Percentiles rank a stretch among this genome's conserved stretches.
Evolutionary conservation across 2,113 vertebrate species (phyloP).

Genomic region (Charadrius vociferus): DNA sequence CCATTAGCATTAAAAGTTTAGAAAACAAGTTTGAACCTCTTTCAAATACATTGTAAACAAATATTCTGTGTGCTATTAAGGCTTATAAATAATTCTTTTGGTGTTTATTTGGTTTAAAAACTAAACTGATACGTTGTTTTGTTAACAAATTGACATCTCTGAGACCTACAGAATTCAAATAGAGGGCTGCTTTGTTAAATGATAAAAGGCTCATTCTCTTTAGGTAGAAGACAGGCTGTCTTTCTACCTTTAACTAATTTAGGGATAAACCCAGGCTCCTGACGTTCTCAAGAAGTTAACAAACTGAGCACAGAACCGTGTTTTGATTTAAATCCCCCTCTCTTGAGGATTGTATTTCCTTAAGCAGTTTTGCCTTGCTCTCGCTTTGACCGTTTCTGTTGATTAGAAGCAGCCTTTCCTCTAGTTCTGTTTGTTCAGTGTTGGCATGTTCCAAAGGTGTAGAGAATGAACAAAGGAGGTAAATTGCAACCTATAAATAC

Average conservation of each 20-base stretch:
- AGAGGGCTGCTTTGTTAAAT: not conserved
- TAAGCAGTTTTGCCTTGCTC: not conserved
- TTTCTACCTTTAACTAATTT: not conserved
- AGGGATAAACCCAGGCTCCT: not conserved
- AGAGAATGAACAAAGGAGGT: not conserved
- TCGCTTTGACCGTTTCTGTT: not conserved
- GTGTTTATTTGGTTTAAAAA: not conserved
- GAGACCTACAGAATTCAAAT: not conserved
- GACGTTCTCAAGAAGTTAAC: not conserved
- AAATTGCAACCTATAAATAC: not conserved
- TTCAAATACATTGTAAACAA: not conserved
- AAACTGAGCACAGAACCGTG: not conserved
- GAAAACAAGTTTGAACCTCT: not conserved
- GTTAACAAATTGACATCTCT: not conserved
- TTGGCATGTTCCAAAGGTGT: not conserved
- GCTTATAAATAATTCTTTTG: not conserved
- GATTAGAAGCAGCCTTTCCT: not conserved
- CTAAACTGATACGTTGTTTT: not conserved
- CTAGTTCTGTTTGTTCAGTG: not conserved
- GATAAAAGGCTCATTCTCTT: not conserved
- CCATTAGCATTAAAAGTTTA: not conserved
- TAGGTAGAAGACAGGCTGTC: not conserved
- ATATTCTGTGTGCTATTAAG: not conserved
- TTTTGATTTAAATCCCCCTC: not conserved
- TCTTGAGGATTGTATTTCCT: not conserved